Conservation (phyloP, 2,888 invertebrate genomes). For the Melangyna quadrimaculata region DNA sequence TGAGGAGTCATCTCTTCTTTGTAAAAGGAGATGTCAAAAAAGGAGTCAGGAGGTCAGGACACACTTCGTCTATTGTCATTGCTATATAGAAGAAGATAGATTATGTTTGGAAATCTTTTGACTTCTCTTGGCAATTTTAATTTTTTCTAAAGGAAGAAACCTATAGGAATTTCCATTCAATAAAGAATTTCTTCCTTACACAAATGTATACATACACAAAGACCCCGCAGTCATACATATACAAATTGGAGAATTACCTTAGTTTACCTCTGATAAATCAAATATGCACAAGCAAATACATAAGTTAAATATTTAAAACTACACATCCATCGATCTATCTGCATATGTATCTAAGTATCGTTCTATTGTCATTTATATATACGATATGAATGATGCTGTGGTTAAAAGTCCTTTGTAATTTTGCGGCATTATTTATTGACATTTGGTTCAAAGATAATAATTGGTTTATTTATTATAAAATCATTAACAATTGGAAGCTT, state of each 20-base stretch:
- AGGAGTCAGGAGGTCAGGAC: no score
- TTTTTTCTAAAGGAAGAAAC: not conserved
- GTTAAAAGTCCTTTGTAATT: not conserved
- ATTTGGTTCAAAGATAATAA: not conserved
- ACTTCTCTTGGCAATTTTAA: not conserved
- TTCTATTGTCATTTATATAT: not conserved
- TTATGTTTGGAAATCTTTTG: not conserved
- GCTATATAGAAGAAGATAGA: not conserved
- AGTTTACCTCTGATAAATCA: not conserved
- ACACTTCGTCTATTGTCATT: not conserved
- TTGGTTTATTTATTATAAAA: not conserved
- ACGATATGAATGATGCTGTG: no score
- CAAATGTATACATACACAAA: not conserved
- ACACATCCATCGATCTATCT: not conserved
- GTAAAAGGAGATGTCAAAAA: not conserved
- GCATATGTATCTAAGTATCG: not conserved
- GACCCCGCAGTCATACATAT: not conserved
- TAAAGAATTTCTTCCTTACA: not conserved
- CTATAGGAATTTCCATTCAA: not conserved
- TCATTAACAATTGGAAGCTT: not conserved
- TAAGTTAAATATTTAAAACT: not conserved
- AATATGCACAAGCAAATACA: no score
- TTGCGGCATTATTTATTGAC: not conserved
- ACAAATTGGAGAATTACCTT: not conserved
- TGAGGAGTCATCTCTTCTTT: not conserved